These are phyloP conservation scores for Stomorhina lunata DNA, from an alignment of 2,888 invertebrate genomes.

Conservation along the genomic window DNA sequence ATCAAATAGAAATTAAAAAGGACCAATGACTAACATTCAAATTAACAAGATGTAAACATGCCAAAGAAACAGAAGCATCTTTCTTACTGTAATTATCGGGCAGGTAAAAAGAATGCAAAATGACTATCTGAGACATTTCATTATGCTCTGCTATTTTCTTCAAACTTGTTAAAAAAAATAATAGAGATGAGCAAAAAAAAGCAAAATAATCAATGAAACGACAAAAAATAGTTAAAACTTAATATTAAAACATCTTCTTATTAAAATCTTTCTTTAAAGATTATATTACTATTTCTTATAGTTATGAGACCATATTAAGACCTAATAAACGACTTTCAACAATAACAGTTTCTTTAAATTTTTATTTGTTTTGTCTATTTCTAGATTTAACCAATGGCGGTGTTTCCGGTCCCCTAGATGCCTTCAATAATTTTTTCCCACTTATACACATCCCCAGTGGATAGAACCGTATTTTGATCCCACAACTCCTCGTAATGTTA, in stretches of 20 bases:
- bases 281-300: too few species aligned
- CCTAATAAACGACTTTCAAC: neutral
- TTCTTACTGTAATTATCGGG: slow-evolving; percentile 5
- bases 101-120: neutral
- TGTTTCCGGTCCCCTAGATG: slow-evolving; percentile 78
- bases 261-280: too few species aligned
- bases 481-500: slow-evolving; percentile 88
- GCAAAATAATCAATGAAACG: too few species aligned
- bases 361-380: slow-evolving; percentile 29
- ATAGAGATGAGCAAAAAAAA: too few species aligned
- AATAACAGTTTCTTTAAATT: neutral
- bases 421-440: slow-evolving; percentile 77
- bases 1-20: too few species aligned
- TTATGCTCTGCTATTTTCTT: neutral
- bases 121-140: neutral
- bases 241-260: too few species aligned
- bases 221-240: too few species aligned
- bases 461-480: slow-evolving; percentile 87
- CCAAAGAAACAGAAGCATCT: neutral
- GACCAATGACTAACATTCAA: too few species aligned
- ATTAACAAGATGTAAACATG: neutral
- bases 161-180: neutral
- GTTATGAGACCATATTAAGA: neutral
- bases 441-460: slow-evolving; percentile 78
- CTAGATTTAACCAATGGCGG: slow-evolving; percentile 79